Conservation (phyloP, 2,797 vertebrate species). For the Rhynchonycteris naso region DNA sequence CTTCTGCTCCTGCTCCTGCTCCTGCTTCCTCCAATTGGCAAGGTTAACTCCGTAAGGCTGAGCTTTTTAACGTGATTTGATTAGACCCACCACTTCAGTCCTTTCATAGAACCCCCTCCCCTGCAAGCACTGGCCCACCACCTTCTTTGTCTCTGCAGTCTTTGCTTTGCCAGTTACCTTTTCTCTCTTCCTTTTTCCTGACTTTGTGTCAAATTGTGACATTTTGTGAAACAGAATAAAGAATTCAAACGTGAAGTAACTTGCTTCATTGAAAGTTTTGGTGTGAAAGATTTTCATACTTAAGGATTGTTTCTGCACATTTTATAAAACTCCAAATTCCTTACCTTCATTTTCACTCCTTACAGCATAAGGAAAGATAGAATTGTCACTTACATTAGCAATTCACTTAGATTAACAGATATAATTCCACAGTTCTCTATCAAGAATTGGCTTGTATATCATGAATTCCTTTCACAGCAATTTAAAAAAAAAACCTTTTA, state of each 20-base stretch:
- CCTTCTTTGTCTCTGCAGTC: conserved; percentile 93
- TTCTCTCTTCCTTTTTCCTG: conserved; percentile 46
- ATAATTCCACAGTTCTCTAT: background rate
- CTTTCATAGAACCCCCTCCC: conserved; percentile 79
- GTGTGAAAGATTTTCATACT: conserved; percentile 3
- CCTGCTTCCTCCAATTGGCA: conserved; percentile 90
- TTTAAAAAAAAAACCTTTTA: conserved; percentile 14
- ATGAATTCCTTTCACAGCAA: conserved; percentile 4
- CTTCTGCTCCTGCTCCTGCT: conserved; percentile 85
- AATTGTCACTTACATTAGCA: background rate
- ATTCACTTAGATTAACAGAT: conserved; percentile 6
- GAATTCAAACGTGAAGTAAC: conserved; percentile 65
- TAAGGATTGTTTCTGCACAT: background rate
- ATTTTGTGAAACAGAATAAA: conserved; percentile 82
- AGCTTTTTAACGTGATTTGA: conserved; percentile 93
- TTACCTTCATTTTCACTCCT: conserved; percentile 41
- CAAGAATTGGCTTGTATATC: conserved; percentile 1
- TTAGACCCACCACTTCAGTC: conserved; percentile 90
- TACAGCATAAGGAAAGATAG: background rate
- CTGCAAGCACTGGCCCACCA: conserved; percentile 74
- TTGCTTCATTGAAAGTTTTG: conserved; percentile 42
- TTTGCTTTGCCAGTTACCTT: conserved; percentile 80
- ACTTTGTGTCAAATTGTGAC: conserved; percentile 82
- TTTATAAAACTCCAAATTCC: background rate
- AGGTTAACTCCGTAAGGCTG: conserved; percentile 92